Base-by-base conservation (phyloP, 2,113 vertebrate species). In the Gallinago media region DNA sequence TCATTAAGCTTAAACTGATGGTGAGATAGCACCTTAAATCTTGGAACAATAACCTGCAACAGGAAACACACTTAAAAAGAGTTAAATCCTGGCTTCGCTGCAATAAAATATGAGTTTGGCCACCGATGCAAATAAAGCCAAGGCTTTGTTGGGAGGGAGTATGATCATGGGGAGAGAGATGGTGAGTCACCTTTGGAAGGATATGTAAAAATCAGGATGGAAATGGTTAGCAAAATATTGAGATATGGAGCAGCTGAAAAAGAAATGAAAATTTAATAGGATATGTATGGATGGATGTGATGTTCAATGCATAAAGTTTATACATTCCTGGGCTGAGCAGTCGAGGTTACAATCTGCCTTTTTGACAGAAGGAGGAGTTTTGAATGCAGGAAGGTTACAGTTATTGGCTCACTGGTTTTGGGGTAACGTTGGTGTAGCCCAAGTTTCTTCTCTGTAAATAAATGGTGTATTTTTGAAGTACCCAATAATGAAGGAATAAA, bases 161-260 rank as follows among this genome's bases (percentile, higher is more conserved):
- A 21, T 34, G 44, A 34, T 75, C 47, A 26, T 55, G 34, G 65
- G 46, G 55, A 63, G 47, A 67, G 72, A 67, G 9, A 11, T 40
- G n/a, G 31, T 82, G 82, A 72, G 31, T 90, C 74, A 81, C 54
- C 36, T 89, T 89, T 94, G 65, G 85, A 87, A 92, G 34, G 49
- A 74, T 46, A 20, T 50, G 22, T 54, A 26, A 49, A 89, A 93
- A 49, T n/a, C 46, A 85, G 31, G 34, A 65, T 89, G 88, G 74
- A 89, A 92, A 72, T 75, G 27, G 14, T 92, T 95, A 89, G 66
- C 31, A 52, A 88, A 72, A 72, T 61, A 61, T 6, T 72, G 78
- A 91, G 38, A 55, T 85, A 91, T 2, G 49, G 23, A 85, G 40
- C 32, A 56, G 56, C 56, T 82, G 81, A 67, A 85, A 88, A 62